Percentiles rank a stretch among this genome's conserved stretches.
These are phyloP conservation scores for Apaloderma vittatum DNA, from an alignment of 2,113 vertebrate species.

Conservation along the genomic window DNA sequence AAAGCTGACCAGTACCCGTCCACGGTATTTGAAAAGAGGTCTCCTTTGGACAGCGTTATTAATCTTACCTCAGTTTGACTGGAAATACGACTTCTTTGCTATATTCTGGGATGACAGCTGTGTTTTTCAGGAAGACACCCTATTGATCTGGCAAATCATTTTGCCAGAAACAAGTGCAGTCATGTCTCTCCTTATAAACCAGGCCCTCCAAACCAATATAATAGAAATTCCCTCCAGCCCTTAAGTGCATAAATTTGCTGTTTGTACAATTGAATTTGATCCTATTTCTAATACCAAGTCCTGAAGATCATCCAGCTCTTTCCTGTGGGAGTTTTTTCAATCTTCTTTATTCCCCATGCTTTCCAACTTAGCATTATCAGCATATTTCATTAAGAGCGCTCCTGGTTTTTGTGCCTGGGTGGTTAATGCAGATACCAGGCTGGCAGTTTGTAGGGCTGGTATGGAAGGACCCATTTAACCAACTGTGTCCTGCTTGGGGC, in stretches of 20 bases:
- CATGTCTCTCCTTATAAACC: background rate
- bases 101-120: conserved; percentile 2
- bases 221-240: conserved; percentile 19
- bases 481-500: background rate
- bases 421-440: background rate
- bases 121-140: conserved; percentile 37
- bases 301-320: background rate
- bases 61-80: conserved; percentile 34
- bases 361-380: background rate
- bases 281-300: background rate
- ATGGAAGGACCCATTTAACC: background rate
- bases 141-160: conserved; percentile 42
- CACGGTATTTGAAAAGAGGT: background rate
- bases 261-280: conserved; percentile 23
- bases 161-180: conserved; percentile 26
- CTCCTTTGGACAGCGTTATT: conserved; percentile 21
- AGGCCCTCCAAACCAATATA: background rate
- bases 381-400: background rate
- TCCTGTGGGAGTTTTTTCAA: background rate
- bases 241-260: conserved; percentile 46
- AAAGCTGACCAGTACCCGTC: background rate
- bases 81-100: conserved; percentile 9
- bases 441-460: background rate
- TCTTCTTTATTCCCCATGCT: background rate
- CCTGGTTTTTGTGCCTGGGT: background rate